Conservation (phyloP, 2,888 invertebrate genomes). For the Prenolepis imparis region DNA sequence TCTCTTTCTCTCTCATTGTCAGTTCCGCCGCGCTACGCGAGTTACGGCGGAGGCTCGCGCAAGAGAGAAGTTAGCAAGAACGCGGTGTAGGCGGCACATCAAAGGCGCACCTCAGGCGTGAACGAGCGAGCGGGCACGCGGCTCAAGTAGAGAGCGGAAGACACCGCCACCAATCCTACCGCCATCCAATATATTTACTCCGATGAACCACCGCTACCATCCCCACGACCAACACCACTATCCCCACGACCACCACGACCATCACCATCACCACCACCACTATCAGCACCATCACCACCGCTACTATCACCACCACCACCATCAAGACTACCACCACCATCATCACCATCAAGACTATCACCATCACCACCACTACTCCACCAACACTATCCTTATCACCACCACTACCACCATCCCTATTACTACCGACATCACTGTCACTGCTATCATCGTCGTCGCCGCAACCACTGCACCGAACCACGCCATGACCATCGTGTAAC, state of each 20-base stretch:
- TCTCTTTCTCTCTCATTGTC: slow-evolving; percentile 29
- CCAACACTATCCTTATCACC: not conserved
- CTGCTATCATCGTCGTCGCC: slow-evolving; percentile 38
- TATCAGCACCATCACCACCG: slow-evolving; percentile 13
- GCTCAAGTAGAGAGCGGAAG: slow-evolving; percentile 85
- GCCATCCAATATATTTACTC: slow-evolving; percentile 83
- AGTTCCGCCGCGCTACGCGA: slow-evolving; percentile 61
- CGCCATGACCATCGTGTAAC: slow-evolving; percentile 47
- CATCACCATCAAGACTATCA: slow-evolving; percentile 48
- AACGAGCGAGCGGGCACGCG: slow-evolving; percentile 85
- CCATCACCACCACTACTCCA: slow-evolving; percentile 44
- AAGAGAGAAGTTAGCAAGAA: slow-evolving; percentile 82
- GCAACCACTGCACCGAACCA: slow-evolving; percentile 54
- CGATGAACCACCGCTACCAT: slow-evolving; percentile 82
- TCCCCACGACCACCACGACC: slow-evolving; percentile 58
- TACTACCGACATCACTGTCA: slow-evolving; percentile 12
- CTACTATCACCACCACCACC: slow-evolving; percentile 70
- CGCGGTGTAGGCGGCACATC: slow-evolving; percentile 84
- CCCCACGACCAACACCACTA: slow-evolving; percentile 57
- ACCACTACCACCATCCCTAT: slow-evolving; percentile 38
- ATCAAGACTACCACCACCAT: slow-evolving; percentile 11
- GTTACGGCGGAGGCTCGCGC: slow-evolving; percentile 43
- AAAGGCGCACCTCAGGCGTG: slow-evolving; percentile 85
- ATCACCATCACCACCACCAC: slow-evolving; percentile 32
- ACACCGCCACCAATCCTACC: slow-evolving; percentile 83